Percentiles rank a stretch among this genome's conserved stretches.
Conservation (phyloP, 1,140 invertebrate genomes). For the Antheraea mylitta region DNA sequence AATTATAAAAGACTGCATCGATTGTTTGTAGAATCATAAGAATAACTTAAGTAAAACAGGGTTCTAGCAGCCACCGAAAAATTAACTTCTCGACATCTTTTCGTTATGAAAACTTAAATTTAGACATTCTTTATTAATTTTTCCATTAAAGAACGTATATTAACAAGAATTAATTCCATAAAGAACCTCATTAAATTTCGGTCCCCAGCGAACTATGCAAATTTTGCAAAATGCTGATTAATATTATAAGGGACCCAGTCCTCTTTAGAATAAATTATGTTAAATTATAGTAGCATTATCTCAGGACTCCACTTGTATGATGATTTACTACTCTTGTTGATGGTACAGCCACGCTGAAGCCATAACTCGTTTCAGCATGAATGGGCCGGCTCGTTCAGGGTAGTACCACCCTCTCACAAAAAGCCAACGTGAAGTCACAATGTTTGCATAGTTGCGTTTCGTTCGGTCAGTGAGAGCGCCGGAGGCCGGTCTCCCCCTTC, state of each 20-base stretch:
- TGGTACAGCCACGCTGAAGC: too few species aligned
- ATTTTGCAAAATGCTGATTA: conserved; percentile 3
- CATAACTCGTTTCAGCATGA: too few species aligned
- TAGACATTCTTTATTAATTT: not conserved
- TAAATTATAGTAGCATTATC: not conserved
- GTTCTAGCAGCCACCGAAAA: too few species aligned
- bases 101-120: not conserved
- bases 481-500: too few species aligned
- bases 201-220: not conserved
- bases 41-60: too few species aligned
- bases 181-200: not conserved
- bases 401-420: too few species aligned
- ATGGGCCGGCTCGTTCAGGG: too few species aligned
- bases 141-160: not conserved
- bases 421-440: too few species aligned
- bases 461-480: too few species aligned
- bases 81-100: not conserved
- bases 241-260: not conserved
- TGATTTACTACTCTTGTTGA: not conserved
- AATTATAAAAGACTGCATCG: too few species aligned
- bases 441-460: too few species aligned
- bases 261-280: conserved; percentile 1
- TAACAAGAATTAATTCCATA: not conserved
- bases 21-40: too few species aligned
- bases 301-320: not conserved